Evolutionary conservation across 1,140 invertebrate genomes (phyloP), one percentile per base, ranked within the genome.

Genomic region (Bombus huntii): DNA sequence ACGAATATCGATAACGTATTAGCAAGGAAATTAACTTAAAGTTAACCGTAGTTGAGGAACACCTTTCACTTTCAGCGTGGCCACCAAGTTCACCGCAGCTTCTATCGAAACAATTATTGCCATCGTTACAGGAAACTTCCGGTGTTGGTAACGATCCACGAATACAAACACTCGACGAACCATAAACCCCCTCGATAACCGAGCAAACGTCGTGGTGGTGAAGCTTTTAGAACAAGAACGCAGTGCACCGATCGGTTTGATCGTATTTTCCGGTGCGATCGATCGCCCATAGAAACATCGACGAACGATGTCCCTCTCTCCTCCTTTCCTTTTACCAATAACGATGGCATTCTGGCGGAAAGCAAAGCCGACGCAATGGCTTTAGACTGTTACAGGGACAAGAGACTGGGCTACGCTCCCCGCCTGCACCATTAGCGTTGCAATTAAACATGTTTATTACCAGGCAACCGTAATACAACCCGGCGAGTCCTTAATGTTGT

Each of bases 361-460:
- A 82, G 84, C 77, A 73, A 85, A 66, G 76, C 73, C 78, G 66
- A 59, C n/a, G 74, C 77, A 81, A 89, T 78, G 66, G 87, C 68
- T 80, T 83, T 59, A 28, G 75, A 83, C 73, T 83, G 68, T 76
- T 37, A 57, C 66, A 59, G 85, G 53, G 88, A 77, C 80, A 87
- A 81, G 81, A 82, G 76, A 73, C 75, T 37, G 34, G 39, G n/a
- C 44, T 65, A 44, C 65, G 81, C 59, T 42, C 82, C 79, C 79
- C 76, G 77, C 70, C 70, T 74, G 74, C 31, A 71, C 87, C 90
- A 91, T 91, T 91, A 91, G 89, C 85, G 85, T 91, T 89, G 89
- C 90, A 92, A 91, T 92, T 92, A 91, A 92, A 92, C 87, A 91
- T 91, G 91, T 92, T 92, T 92, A 92, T 92, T 92, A 89, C 87